Percentiles rank a stretch among this genome's conserved stretches.
Conservation (phyloP, 2,888 invertebrate species). For the Platypus cylindrus region DNA sequence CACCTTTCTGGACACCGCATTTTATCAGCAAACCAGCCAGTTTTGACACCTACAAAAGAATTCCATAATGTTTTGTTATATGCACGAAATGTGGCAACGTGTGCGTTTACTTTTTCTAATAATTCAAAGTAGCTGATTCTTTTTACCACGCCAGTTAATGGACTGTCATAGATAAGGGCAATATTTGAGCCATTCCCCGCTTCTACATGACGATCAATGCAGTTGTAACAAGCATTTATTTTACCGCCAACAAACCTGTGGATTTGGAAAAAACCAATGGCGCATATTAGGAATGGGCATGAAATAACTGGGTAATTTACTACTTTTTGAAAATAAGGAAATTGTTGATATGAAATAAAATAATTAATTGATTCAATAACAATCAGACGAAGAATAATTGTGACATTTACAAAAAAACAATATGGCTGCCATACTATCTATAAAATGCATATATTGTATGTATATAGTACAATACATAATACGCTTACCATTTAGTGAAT, state of each 20-base stretch:
- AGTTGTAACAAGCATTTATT: constrained; percentile 86
- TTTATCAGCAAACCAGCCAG: constrained; percentile 68
- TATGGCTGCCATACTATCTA: background rate
- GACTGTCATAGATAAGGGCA: constrained; percentile 85
- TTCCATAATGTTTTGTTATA: background rate
- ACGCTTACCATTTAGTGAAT: constrained; percentile 74
- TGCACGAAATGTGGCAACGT: too few species aligned
- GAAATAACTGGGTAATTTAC: too few species aligned
- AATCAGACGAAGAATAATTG: too few species aligned
- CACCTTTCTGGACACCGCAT: constrained; percentile 69
- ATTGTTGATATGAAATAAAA: too few species aligned
- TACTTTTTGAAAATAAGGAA: too few species aligned
- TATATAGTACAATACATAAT: background rate
- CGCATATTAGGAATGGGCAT: too few species aligned
- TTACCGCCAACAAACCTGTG: constrained; percentile 79
- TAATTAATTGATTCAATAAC: too few species aligned
- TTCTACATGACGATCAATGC: constrained; percentile 78
- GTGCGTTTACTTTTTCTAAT: constrained; percentile 57
- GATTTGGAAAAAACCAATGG: too few species aligned
- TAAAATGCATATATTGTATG: background rate
- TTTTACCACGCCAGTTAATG: constrained; percentile 62
- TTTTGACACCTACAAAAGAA: constrained; percentile 36
- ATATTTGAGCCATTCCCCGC: constrained; percentile 64
- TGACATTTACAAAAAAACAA: too few species aligned
- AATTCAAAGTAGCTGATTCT: constrained; percentile 73